Percentiles rank a stretch among this genome's conserved stretches.
Conservation (phyloP, 2,888 invertebrate species). For the Lysandra bellargus region DNA sequence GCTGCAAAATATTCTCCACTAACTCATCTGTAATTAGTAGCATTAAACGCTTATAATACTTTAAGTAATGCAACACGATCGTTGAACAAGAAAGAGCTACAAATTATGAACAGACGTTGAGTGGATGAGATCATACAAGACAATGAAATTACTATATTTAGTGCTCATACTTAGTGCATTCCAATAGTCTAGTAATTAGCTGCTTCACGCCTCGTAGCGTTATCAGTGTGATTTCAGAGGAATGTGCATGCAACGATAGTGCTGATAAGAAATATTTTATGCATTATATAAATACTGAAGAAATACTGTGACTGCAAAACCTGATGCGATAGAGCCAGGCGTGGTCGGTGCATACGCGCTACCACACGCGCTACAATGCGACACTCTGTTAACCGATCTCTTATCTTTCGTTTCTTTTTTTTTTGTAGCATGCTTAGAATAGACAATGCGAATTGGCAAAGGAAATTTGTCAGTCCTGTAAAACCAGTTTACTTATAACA, state of each 20-base stretch:
- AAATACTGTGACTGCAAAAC: constrained; percentile 17
- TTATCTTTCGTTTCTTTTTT: too few relatives aligned
- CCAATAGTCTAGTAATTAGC: constrained; percentile 16
- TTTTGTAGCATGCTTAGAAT: too few relatives aligned
- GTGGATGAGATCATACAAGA: constrained; percentile 12
- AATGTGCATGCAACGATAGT: constrained; percentile 20
- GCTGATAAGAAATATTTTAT: constrained; percentile 20
- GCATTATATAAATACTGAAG: constrained; percentile 18
- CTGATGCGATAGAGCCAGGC: neutral
- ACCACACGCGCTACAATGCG: neutral
- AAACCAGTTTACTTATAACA: too few relatives aligned
- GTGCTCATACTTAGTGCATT: neutral
- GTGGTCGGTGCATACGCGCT: neutral
- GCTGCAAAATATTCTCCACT: neutral
- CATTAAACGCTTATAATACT: neutral
- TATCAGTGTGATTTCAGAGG: constrained; percentile 25
- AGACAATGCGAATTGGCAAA: too few relatives aligned
- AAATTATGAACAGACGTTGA: constrained; percentile 9
- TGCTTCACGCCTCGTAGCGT: constrained; percentile 22
- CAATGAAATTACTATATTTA: constrained; percentile 14
- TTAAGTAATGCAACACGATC: neutral
- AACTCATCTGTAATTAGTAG: neutral
- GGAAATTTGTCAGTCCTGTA: too few relatives aligned
- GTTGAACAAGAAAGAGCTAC: neutral
- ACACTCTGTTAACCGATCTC: too few relatives aligned